Conservation (phyloP, 2,113 vertebrate species). For the Cephalopterus ornatus region DNA sequence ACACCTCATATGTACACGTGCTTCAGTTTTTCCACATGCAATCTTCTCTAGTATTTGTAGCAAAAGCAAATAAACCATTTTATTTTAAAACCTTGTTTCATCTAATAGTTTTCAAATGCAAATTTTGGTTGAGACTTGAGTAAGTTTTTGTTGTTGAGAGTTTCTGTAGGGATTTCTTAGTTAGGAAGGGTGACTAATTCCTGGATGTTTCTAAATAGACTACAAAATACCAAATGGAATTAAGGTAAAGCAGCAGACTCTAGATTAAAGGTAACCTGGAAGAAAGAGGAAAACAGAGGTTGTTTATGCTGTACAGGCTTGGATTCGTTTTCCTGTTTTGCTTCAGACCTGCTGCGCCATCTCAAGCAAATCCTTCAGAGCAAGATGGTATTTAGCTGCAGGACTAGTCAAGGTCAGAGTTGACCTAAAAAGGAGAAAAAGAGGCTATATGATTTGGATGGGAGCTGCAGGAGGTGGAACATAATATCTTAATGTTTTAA, state of each 20-base stretch:
- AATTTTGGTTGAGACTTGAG: neutral
- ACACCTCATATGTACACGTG: neutral
- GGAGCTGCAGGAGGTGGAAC: neutral
- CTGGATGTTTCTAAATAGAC: neutral
- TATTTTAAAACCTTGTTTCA: neutral
- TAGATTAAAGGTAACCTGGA: neutral
- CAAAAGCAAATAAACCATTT: neutral
- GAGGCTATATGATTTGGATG: neutral
- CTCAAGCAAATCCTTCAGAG: conserved; percentile 51
- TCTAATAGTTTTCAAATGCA: neutral
- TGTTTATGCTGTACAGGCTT: neutral
- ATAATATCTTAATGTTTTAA: neutral
- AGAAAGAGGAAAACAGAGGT: neutral
- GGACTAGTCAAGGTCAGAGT: neutral
- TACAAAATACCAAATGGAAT: neutral
- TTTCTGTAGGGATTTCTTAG: neutral
- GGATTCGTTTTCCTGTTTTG: neutral
- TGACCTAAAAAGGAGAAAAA: conserved; percentile 59
- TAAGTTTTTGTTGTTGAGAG: neutral
- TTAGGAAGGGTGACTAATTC: neutral
- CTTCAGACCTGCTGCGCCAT: conserved; percentile 26
- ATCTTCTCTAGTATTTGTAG: neutral
- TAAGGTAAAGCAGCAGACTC: neutral
- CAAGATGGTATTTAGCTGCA: conserved; percentile 26
- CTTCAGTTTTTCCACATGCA: neutral